These are phyloP conservation scores for Cyrtonyx montezumae DNA, from an alignment of 2,113 vertebrate species.

Conservation along the genomic window DNA sequence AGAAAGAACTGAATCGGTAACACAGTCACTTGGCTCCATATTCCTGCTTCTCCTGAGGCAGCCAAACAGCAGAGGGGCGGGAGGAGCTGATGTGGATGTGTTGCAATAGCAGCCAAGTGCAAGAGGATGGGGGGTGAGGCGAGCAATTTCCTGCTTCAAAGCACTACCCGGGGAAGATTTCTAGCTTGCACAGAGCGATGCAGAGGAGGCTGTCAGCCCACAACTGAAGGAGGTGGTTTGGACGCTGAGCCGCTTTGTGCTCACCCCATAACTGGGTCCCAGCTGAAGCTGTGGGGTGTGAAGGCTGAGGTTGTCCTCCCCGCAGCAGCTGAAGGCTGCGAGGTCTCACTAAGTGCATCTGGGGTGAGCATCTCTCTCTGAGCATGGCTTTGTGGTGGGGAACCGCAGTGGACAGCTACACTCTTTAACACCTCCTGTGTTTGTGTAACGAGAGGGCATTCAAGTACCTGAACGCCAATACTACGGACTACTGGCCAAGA, in stretches of 20 bases:
- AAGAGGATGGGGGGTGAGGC: neutral
- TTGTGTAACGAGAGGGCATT: neutral
- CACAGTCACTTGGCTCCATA: neutral
- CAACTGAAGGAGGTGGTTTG: neutral
- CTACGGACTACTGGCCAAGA: neutral
- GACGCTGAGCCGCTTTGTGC: neutral
- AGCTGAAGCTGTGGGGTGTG: neutral
- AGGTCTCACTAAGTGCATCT: neutral
- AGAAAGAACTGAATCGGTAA: neutral
- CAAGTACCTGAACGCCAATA: neutral
- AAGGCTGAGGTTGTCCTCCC: neutral
- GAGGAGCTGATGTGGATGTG: neutral
- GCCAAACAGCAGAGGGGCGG: neutral
- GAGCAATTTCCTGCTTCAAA: neutral
- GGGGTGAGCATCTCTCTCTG: accelerated
- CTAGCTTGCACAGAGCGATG: neutral
- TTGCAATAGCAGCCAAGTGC: neutral
- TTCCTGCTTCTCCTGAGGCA: neutral
- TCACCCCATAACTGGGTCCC: neutral
- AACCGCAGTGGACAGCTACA: neutral
- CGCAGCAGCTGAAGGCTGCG: neutral
- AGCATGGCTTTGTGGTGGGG: neutral
- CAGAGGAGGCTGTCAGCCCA: neutral
- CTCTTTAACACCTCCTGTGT: neutral
- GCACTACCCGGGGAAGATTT: neutral